Evolutionary conservation across 2,888 invertebrate species (phyloP).

Genomic region (Sesia apiformis): DNA sequence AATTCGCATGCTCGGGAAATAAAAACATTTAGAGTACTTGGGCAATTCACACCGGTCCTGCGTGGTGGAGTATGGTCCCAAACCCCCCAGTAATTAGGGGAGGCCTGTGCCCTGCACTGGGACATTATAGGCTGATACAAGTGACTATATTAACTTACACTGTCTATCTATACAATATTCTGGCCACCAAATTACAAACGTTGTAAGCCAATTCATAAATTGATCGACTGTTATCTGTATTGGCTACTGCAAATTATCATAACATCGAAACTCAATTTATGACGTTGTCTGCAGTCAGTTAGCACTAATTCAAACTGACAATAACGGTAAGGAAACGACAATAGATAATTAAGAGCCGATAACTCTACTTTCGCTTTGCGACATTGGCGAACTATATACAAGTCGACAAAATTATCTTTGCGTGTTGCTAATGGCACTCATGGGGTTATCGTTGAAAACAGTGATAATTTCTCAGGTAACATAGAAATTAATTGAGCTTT

Average conservation of each 20-base stretch:
- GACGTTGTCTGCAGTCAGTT: background rate
- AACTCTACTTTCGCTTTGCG: conserved; percentile 24
- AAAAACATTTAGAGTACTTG: too few species aligned
- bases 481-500: background rate
- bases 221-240: conserved; percentile 3
- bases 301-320: conserved; percentile 5
- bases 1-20: too few species aligned
- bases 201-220: background rate
- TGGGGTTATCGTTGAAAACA: too few species aligned
- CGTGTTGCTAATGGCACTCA: background rate
- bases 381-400: conserved; percentile 10
- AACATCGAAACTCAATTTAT: conserved; percentile 1
- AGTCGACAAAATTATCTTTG: conserved; percentile 12
- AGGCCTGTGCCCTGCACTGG: too few species aligned
- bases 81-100: too few species aligned
- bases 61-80: too few species aligned
- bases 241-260: background rate
- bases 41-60: too few species aligned
- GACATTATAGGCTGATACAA: too few species aligned
- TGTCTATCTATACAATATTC: too few species aligned
- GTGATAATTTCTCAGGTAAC: too few species aligned
- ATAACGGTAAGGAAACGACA: conserved; percentile 6
- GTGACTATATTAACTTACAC: too few species aligned
- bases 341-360: conserved; percentile 5
- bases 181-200: background rate